Evolutionary conservation across 2,797 vertebrate species (phyloP).

Genomic region (Gallirallus australis): DNA sequence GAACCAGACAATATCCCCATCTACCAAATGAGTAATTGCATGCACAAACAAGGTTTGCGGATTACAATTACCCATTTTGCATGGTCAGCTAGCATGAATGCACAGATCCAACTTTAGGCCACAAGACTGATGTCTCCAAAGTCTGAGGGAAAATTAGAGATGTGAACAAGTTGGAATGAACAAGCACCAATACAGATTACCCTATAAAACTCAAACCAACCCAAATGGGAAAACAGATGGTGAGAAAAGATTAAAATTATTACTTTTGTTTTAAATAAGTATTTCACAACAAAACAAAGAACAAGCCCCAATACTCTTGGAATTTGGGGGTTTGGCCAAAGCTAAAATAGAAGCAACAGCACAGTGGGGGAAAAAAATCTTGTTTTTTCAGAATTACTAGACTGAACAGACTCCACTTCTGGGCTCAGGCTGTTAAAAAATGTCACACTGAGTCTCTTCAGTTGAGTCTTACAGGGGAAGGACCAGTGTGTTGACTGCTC

Average conservation of each 20-base stretch:
- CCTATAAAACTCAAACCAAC: not conserved
- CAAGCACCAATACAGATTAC: not conserved
- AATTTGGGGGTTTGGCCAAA: not conserved
- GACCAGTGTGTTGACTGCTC: not conserved
- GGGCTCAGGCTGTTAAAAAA: not conserved
- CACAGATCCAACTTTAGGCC: not conserved
- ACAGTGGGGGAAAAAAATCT: not conserved
- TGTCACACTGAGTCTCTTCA: not conserved
- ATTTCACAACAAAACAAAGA: conserved; percentile 31
- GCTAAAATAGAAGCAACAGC: not conserved
- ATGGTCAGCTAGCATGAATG: not conserved
- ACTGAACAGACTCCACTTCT: not conserved
- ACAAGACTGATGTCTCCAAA: not conserved
- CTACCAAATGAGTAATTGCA: not conserved
- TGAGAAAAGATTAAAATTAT: not conserved
- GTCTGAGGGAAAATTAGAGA: not conserved
- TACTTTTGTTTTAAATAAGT: conserved; percentile 15
- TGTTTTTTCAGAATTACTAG: not conserved
- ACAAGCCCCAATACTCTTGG: not conserved
- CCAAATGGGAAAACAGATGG: conserved; percentile 3
- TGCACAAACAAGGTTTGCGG: not conserved
- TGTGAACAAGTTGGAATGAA: not conserved
- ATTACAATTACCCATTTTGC: not conserved
- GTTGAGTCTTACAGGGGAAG: not conserved
- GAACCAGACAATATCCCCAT: not conserved